Base-by-base conservation (phyloP, 2,888 invertebrate species). In the Tanypteryx hageni region DNA sequence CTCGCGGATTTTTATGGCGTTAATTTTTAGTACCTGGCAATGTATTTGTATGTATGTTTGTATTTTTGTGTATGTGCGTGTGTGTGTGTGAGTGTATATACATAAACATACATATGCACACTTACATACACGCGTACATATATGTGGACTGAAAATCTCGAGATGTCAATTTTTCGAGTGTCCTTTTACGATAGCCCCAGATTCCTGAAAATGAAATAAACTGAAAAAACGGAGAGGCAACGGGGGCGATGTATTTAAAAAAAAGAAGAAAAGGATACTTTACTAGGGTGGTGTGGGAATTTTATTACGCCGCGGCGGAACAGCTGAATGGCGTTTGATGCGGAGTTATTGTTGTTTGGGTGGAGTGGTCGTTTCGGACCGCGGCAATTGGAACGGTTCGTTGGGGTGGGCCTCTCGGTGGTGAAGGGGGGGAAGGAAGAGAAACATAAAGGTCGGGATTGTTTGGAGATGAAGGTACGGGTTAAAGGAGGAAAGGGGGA, bases 311-410 rank as follows among this genome's bases (percentile, higher is more conserved):
- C 27, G 22, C 27, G 4, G 76, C 44, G 76, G 27, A 76, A 76
- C 76, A 76, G 76, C 76, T 76, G 44, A 44, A 44, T 44, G 44
- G 44, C 44, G 44, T 44, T 44, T 76, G 22, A 76, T 76, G 76
- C 11, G 76, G 22, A 76, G 76, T 76, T 76, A 76, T 76, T 76
- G 76, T 76, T 76, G 76, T 76, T 76, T 76, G 76, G 76, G 76
- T 76, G 22, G 76, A 76, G 76, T 76, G 76, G 76, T 27, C 76
- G 76, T 27, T 76, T 27, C 13, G n/a, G 68, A 11, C 68, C n/a
- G 8, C 22, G 68, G 68, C 9, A 68, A 68, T 68, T 9, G n/a
- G 68, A 68, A 18, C 44, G 44, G 44, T 44, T 44, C 44, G 44
- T 44, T 44, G 44, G 1, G 44, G 44, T 44, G 44, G 44, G 5